Evolutionary conservation across 1,140 invertebrate genomes (phyloP).

Genomic region (Globodera ellingtonae): DNA sequence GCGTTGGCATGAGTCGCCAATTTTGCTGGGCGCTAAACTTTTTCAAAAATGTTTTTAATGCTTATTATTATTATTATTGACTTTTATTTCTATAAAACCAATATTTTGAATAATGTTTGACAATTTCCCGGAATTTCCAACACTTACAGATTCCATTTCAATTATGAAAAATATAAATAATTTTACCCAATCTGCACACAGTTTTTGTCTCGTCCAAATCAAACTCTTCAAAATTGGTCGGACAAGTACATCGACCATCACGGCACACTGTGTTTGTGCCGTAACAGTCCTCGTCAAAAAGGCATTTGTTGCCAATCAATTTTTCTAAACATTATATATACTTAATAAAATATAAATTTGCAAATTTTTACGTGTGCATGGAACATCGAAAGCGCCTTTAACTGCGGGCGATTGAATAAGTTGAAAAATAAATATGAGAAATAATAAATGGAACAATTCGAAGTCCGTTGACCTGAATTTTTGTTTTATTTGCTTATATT

Average conservation of each 20-base stretch:
- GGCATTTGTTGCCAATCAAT: constrained; percentile 60
- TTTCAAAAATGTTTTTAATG: too few relatives aligned
- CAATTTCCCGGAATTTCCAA: neutral
- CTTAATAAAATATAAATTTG: constrained; percentile 8
- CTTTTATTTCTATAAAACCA: neutral
- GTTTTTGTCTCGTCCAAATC: constrained; percentile 58
- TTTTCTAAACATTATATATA: constrained; percentile 52
- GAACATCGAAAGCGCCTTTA: constrained; percentile 49
- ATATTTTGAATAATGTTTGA: constrained; percentile 18
- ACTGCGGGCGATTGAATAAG: neutral
- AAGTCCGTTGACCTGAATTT: neutral
- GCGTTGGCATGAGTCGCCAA: constrained; percentile 61
- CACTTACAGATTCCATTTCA: neutral
- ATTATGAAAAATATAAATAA: constrained; percentile 21
- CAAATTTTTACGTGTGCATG: constrained; percentile 57
- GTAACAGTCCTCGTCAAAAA: constrained; percentile 65
- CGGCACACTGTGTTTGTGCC: constrained; percentile 63
- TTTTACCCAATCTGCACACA: constrained; percentile 59
- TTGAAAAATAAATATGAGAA: neutral
- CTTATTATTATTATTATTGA: too few relatives aligned
- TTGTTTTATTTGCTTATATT: too few relatives aligned
- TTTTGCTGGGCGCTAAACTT: constrained; percentile 60
- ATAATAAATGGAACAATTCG: neutral
- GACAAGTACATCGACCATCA: constrained; percentile 61
- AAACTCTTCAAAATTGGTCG: constrained; percentile 65